A percentile compares a stretch with the other conserved stretches of the same genome.
Evolutionary conservation across 2,797 vertebrate genomes (phyloP).

Genomic region (Taeniopygia guttata): DNA sequence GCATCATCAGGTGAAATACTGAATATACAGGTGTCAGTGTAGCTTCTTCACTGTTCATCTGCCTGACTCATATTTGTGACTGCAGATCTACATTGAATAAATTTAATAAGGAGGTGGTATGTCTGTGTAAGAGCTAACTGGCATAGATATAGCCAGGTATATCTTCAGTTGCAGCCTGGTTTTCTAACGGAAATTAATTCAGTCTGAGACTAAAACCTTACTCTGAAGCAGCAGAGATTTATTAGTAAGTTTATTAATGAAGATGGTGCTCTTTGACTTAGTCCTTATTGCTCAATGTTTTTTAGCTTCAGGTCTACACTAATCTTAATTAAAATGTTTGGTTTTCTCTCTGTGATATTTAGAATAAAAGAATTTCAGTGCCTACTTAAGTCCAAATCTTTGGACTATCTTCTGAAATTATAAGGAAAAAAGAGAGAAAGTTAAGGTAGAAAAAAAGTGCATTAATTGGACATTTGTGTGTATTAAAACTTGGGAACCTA

Average conservation of each 20-base stretch:
- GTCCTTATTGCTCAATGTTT: not conserved
- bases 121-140: not conserved
- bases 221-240: not conserved
- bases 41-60: not conserved
- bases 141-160: not conserved
- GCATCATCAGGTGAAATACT: conserved; percentile 71
- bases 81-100: not conserved
- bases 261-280: not conserved
- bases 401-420: not conserved
- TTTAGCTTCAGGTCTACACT: not conserved
- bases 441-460: not conserved
- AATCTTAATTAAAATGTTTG: not conserved
- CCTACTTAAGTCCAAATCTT: not conserved
- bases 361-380: not conserved
- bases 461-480: not conserved
- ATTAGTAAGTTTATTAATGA: not conserved
- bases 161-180: not conserved
- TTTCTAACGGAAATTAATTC: not conserved
- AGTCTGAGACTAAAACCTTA: not conserved
- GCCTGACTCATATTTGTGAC: not conserved
- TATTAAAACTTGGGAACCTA: not conserved
- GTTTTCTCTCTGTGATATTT: not conserved
- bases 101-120: not conserved
- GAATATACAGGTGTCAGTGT: not conserved
- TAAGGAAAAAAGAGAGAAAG: not conserved